Evolutionary conservation across 2,888 invertebrate genomes (phyloP), one percentile per base, ranked within the genome.

Genomic region (Deroplatys truncata): DNA sequence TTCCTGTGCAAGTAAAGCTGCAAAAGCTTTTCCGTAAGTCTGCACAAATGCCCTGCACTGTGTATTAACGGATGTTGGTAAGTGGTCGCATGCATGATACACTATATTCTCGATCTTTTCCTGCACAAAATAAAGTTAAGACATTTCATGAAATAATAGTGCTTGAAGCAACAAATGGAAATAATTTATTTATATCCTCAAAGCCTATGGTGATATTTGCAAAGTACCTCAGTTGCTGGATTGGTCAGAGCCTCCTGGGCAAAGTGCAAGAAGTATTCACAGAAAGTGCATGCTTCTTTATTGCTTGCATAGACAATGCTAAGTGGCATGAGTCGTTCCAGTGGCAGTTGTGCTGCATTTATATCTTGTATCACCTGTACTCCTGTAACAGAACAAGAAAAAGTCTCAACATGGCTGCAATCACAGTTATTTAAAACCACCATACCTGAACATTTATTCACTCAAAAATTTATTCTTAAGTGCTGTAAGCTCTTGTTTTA

Each of bases 231-330:
- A 16, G 95, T 96, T 82, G 93, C 93, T 2, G 96, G 95, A 91
- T 96, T 94, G 89, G 97, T 96, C 91, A 98, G 94, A 28, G 95
- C 95, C 88, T 96, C 95, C 92, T 98, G 98, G 85, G 98, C 92
- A 91, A 96, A 97, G 92, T 98, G 97, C 91, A 98, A 93, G 93
- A 97, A 94, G 93, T 97, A 97, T 93, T 98, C 96, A 92, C 98
- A 98, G 93, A 98, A 95, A 49, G 96, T 95, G 93, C 98, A 98
- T 1, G 94, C 93, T 91, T 96, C 92, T 92, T 95, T 94, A 91
- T 93, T 93, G 28, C 92, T 90, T 28, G 92, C 91, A 90, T 92
- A 92, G 29, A 91, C 43, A 28, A 91, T 25, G 10, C 89, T 88
- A 31, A 90, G 91, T 72, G 92, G 92, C 92, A 92, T 84, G 91